Evolutionary conservation across 2,888 invertebrate genomes (phyloP).

Genomic region (Drosophila parthenogenetica): DNA sequence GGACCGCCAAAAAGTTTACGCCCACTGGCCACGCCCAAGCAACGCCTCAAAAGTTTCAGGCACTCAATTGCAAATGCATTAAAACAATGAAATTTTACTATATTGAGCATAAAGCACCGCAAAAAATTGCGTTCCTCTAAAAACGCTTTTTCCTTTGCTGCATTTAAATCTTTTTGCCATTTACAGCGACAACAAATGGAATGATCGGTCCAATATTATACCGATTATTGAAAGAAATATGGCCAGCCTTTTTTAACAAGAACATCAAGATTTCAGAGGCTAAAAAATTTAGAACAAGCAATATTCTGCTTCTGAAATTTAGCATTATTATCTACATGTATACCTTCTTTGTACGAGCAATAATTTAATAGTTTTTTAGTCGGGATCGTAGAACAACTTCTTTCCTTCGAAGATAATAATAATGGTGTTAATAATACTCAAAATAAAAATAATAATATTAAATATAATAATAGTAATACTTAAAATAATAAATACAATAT

Average conservation of each 20-base stretch:
- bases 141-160: conserved; percentile 39
- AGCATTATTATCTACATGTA: no score
- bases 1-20: conserved; percentile 42
- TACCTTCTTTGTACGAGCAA: no score
- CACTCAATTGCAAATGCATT: conserved; percentile 58
- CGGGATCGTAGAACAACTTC: no score
- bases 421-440: neutral
- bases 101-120: conserved; percentile 16
- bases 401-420: no score
- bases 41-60: conserved; percentile 56
- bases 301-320: no score
- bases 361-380: no score
- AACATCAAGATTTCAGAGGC: no score
- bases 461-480: neutral
- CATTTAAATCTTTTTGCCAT: conserved; percentile 20
- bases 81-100: conserved; percentile 57
- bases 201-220: no score
- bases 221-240: neutral
- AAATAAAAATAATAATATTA: no score
- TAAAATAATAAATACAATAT: no score
- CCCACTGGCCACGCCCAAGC: conserved; percentile 32
- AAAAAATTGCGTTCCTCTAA: conserved; percentile 4
- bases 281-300: no score
- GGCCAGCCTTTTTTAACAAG: no score
- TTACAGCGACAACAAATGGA: neutral